Percentiles rank a stretch among this genome's conserved stretches.
phyloP scores from a whole-genome alignment of 2,113 vertebrate genomes.

The Heterotilapia buettikoferi region DNA sequence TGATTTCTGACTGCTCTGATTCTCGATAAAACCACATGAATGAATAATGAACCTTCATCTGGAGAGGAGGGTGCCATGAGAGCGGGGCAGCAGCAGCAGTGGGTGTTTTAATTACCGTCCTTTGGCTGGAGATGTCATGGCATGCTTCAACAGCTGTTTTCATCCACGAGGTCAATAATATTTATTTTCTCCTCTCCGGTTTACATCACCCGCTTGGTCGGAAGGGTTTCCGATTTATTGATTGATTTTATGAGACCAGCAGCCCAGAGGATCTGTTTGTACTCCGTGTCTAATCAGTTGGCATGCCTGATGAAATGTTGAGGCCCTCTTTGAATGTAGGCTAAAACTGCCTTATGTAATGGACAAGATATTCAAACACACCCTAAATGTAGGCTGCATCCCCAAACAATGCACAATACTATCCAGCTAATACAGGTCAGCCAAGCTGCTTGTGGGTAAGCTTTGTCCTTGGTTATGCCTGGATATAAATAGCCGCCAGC shows the following conservation, averaged over 20 bases:
- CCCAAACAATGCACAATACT: constrained; percentile 38
- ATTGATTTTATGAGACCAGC: constrained; percentile 10
- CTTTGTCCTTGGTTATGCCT: constrained; percentile 40
- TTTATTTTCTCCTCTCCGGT: background rate
- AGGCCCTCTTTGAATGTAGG: constrained; percentile 5
- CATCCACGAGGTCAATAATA: constrained; percentile 3
- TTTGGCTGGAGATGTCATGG: constrained; percentile 1
- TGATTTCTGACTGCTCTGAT: constrained; percentile 16
- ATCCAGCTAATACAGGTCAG: constrained; percentile 28
- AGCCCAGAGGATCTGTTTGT: background rate
- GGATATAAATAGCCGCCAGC: constrained; percentile 54
- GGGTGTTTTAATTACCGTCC: constrained; percentile 30
- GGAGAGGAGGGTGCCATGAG: background rate
- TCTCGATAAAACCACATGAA: background rate
- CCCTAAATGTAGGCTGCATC: constrained; percentile 1
- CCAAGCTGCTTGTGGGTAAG: constrained; percentile 26
- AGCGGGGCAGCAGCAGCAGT: background rate
- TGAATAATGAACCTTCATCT: constrained; percentile 35
- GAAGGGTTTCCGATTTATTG: background rate
- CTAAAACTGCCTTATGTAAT: constrained; percentile 46
- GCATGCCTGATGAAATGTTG: background rate
- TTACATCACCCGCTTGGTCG: background rate
- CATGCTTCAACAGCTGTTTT: background rate
- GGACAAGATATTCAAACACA: background rate
- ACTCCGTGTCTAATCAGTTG: background rate